Evolutionary conservation across 1,140 invertebrate genomes (phyloP), one percentile per base, ranked within the genome.

Genomic region (Mactra quadrangularis): DNA sequence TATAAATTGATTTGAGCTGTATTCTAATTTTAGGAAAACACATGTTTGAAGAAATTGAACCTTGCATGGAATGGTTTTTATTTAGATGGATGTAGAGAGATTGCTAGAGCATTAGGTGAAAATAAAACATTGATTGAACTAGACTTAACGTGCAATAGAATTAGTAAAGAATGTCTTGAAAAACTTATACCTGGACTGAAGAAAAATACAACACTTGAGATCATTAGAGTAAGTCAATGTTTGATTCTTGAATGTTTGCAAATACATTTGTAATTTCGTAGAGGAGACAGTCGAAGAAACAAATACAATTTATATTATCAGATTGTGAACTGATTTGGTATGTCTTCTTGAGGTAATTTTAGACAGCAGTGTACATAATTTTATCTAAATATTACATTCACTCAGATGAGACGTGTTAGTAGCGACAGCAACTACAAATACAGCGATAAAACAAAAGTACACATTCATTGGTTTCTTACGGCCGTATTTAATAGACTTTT

Each of bases 41-140:
- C 64, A 45, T 85, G 88, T n/a, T 60, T 92, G 29, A 89, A 87
- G 62, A 84, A 85, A 27, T 59, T 91, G 38, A 87, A 91, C 76
- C 27, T 91, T 11, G 83, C 90, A n/a, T 89, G 88, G 88, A 91
- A 91, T 59, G 89, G 90, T 45, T 87, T 91, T 68, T 85, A 87
- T 27, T 22, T 88, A 57, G 85, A 87, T 15, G 90, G 90, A 2
- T 88, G 89, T 71, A 70, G 84, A 53, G 82, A 86, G 29, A 60
- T 91, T 55, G 83, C 85, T 7, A 81, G 64, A 25, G 89, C 89
- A 3, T 74, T 92, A 22, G 83, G 84, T 31, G 53, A 85, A 27
- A 91, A 90, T 75, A 74, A 76, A 13, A 87, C 85, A 22, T 82
- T 92, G 3, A 45, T 79, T 22, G 89, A 89, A 41, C 83, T 92